A percentile compares a stretch with the other conserved stretches of the same genome.
Conservation (phyloP, 1,140 invertebrate genomes). For the Physella acuta region DNA sequence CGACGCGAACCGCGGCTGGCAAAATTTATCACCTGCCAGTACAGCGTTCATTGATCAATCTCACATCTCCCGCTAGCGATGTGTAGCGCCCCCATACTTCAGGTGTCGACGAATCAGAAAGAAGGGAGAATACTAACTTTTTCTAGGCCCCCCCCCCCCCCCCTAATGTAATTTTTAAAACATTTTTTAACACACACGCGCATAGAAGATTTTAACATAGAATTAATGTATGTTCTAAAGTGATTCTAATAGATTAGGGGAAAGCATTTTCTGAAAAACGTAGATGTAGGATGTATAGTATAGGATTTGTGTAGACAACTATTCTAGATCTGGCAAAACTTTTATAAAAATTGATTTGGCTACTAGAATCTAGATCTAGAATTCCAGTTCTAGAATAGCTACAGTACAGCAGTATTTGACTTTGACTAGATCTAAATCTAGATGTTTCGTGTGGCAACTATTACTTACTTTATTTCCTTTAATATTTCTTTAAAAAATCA, state of each 20-base stretch:
- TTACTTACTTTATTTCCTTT: no score
- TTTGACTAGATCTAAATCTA: background rate
- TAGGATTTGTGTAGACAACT: background rate
- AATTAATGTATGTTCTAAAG: background rate
- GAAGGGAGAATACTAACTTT: background rate
- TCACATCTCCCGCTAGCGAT: slow-evolving; percentile 23
- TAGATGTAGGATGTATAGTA: background rate
- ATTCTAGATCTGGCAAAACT: background rate
- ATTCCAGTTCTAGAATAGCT: background rate
- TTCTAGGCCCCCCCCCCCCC: background rate
- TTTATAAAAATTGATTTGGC: background rate
- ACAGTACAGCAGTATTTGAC: background rate
- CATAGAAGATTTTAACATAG: background rate
- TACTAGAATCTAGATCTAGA: background rate
- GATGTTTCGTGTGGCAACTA: no score
- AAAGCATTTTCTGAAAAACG: background rate
- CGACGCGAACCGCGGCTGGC: background rate
- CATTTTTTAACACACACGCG: background rate
- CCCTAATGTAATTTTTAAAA: background rate
- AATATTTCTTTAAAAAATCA: no score
- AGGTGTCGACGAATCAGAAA: background rate
- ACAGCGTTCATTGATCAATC: slow-evolving; percentile 18
- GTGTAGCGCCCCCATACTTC: slow-evolving; percentile 17
- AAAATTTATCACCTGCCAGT: slow-evolving; percentile 22
- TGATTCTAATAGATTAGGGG: background rate